Conservation (phyloP, 64 coral and sea anemone species). For the Platygyra sinensis region DNA sequence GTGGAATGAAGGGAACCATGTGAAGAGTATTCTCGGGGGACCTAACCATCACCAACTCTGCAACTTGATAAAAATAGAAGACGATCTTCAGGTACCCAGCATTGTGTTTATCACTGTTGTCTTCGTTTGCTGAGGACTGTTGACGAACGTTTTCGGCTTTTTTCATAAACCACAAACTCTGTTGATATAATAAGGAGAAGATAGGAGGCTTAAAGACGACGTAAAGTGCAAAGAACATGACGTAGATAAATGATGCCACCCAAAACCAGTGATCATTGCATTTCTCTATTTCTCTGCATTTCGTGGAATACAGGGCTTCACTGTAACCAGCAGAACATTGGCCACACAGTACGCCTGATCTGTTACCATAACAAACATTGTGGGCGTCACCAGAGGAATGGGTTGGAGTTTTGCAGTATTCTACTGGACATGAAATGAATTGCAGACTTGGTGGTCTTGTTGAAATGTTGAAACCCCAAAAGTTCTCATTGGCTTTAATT, state of each 20-base stretch:
- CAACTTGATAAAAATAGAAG: slow-evolving; percentile 66
- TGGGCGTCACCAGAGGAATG: neutral
- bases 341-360: neutral
- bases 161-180: slow-evolving; percentile 31
- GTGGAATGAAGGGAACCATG: neutral
- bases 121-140: no score
- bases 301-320: neutral
- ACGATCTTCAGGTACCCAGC: slow-evolving; percentile 37
- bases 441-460: slow-evolving; percentile 19
- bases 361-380: slow-evolving; percentile 55
- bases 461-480: slow-evolving; percentile 40
- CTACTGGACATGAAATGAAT: slow-evolving; percentile 62
- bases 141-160: neutral
- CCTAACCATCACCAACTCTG: slow-evolving; percentile 40
- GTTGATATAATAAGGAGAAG: neutral
- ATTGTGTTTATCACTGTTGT: neutral
- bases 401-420: slow-evolving; percentile 38
- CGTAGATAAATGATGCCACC: slow-evolving; percentile 15
- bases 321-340: neutral
- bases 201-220: slow-evolving; percentile 15
- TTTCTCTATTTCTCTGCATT: neutral
- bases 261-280: slow-evolving; percentile 52
- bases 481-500: slow-evolving; percentile 46
- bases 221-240: neutral
- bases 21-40: slow-evolving; percentile 11